These are phyloP conservation scores for Tretioscincus oriximinensis DNA, from an alignment of 2,113 vertebrate species.

Conservation along the genomic window DNA sequence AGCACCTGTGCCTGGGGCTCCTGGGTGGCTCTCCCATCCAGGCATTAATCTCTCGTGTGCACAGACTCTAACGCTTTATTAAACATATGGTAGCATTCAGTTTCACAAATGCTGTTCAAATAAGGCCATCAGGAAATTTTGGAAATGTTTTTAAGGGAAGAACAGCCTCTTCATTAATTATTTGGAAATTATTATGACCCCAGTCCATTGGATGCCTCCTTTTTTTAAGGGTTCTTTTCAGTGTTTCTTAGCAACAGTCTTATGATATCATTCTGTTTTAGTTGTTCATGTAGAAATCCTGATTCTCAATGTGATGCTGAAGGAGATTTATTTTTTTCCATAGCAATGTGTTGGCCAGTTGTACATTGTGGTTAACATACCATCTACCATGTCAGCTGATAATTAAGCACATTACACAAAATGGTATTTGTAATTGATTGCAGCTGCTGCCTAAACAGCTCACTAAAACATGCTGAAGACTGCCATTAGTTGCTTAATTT, in stretches of 20 bases:
- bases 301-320: slow-evolving; percentile 37
- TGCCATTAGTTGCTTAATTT: background rate
- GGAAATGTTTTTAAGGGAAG: background rate
- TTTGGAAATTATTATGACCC: slow-evolving; percentile 11
- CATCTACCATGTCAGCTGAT: background rate
- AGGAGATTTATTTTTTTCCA: slow-evolving; percentile 24
- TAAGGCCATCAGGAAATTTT: background rate
- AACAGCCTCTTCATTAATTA: slow-evolving; percentile 24
- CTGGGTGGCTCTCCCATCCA: too few species aligned
- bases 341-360: slow-evolving; percentile 11
- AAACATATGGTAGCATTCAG: background rate
- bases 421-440: slow-evolving; percentile 7
- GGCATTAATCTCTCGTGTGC: too few species aligned
- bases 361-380: background rate
- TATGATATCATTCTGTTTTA: slow-evolving; percentile 29
- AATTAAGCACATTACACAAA: background rate
- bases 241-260: slow-evolving; percentile 44
- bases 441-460: background rate
- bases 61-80: background rate
- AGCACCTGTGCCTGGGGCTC: too few species aligned
- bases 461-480: background rate
- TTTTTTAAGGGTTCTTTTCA: slow-evolving; percentile 35
- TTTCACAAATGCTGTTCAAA: slow-evolving; percentile 11
- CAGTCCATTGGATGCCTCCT: slow-evolving; percentile 29
- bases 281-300: slow-evolving; percentile 24